Evolutionary conservation across 2,797 vertebrate species (phyloP).

Genomic region (Poeciliopsis gracilis): DNA sequence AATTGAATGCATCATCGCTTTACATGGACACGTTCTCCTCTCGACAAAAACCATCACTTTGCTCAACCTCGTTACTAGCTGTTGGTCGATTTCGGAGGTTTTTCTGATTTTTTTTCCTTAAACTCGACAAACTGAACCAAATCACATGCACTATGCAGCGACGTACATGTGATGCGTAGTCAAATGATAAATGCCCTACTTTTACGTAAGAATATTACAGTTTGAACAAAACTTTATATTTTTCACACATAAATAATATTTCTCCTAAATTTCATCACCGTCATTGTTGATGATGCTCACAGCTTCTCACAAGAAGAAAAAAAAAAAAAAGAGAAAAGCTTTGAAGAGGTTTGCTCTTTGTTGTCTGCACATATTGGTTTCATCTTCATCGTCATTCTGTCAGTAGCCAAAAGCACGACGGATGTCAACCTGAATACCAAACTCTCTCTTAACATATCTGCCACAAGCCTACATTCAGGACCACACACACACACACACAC

Average conservation of each 20-base stretch:
- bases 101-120: background rate
- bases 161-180: background rate
- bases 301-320: background rate
- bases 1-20: background rate
- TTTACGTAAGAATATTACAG: background rate
- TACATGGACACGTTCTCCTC: background rate
- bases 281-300: conserved; percentile 34
- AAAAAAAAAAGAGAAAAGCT: conserved; percentile 10
- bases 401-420: conserved; percentile 38
- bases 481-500: background rate
- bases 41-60: background rate
- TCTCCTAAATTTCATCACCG: conserved; percentile 22
- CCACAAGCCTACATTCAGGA: conserved; percentile 33
- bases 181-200: background rate
- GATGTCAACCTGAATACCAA: conserved; percentile 58
- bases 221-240: conserved; percentile 13
- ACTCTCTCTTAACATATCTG: conserved; percentile 31
- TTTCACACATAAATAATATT: conserved; percentile 21
- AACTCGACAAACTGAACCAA: background rate
- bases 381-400: conserved; percentile 43
- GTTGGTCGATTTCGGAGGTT: background rate
- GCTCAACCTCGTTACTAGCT: background rate
- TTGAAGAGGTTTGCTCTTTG: conserved; percentile 53
- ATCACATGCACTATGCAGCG: background rate
- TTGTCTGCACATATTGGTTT: conserved; percentile 61